These are phyloP conservation scores for Toxostoma redivivum DNA, from an alignment of 2,113 vertebrate species.

Conservation along the genomic window DNA sequence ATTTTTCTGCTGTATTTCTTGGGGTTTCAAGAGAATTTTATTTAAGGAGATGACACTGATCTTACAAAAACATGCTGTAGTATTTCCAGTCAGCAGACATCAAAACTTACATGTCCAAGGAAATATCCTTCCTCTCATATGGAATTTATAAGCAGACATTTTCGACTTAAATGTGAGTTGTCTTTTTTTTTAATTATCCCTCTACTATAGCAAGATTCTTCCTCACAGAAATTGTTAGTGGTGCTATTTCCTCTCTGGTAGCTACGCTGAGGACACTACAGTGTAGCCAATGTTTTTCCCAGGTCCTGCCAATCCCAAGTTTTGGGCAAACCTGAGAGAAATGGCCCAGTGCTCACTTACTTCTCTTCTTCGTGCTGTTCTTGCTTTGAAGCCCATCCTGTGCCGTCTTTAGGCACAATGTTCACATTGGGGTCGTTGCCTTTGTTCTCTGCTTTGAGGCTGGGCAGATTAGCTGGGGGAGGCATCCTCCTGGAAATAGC, in stretches of 20 bases:
- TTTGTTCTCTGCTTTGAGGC: constrained; percentile 98
- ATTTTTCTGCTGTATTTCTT: neutral
- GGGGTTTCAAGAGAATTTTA: neutral
- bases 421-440: constrained; percentile 99
- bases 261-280: neutral
- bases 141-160: neutral
- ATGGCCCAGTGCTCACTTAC: constrained; percentile 55
- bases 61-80: rapidly evolving
- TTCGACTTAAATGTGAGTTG: neutral
- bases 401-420: constrained; percentile 97
- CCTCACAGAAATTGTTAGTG: neutral
- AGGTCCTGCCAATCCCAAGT: neutral
- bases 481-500: constrained; percentile 96
- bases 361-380: constrained; percentile 92
- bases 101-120: neutral
- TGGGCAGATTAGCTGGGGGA: constrained; percentile 96
- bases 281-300: neutral
- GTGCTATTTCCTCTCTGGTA: neutral
- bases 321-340: neutral
- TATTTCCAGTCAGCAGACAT: neutral
- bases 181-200: neutral
- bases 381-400: constrained; percentile 94
- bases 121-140: neutral
- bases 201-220: neutral
- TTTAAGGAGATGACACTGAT: neutral